These are phyloP conservation scores for Phengaris alcon DNA, from an alignment of 2,888 invertebrate genomes.

Conservation along the genomic window DNA sequence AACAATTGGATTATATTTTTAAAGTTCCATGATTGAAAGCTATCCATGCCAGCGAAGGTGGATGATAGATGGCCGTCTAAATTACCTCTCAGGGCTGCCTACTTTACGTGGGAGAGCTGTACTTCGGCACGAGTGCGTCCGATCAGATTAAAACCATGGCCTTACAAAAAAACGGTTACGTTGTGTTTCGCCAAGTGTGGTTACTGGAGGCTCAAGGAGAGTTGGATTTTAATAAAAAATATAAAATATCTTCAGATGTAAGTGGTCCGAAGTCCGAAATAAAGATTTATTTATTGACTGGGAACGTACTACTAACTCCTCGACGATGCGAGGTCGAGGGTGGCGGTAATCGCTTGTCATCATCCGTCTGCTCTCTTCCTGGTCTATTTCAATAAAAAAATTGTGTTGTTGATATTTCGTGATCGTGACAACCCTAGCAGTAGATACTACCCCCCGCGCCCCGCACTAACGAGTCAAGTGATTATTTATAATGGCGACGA, in stretches of 20 bases:
- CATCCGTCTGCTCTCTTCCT: no score
- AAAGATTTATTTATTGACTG: no score
- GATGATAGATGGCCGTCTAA: slow-evolving; percentile 70
- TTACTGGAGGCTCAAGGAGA: no score
- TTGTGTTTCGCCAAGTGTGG: no score
- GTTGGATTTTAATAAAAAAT: no score
- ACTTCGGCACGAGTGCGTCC: background rate
- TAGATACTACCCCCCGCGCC: slow-evolving; percentile 43
- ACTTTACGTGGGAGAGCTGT: background rate
- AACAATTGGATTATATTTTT: slow-evolving; percentile 43
- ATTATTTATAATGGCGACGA: slow-evolving; percentile 71
- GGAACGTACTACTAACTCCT: no score
- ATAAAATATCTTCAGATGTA: no score
- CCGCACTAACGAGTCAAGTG: slow-evolving; percentile 62
- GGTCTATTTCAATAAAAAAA: no score
- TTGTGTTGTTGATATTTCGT: no score
- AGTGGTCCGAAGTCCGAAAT: no score
- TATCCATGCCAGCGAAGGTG: slow-evolving; percentile 56
- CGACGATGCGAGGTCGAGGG: no score
- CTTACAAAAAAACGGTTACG: background rate
- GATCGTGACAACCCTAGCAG: slow-evolving; percentile 23
- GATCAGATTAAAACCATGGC: background rate
- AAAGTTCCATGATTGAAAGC: slow-evolving; percentile 59
- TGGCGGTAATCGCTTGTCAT: no score
- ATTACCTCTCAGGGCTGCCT: slow-evolving; percentile 49